Conservation (phyloP, 2,888 invertebrate species). For the Phragmatobia fuliginosa region DNA sequence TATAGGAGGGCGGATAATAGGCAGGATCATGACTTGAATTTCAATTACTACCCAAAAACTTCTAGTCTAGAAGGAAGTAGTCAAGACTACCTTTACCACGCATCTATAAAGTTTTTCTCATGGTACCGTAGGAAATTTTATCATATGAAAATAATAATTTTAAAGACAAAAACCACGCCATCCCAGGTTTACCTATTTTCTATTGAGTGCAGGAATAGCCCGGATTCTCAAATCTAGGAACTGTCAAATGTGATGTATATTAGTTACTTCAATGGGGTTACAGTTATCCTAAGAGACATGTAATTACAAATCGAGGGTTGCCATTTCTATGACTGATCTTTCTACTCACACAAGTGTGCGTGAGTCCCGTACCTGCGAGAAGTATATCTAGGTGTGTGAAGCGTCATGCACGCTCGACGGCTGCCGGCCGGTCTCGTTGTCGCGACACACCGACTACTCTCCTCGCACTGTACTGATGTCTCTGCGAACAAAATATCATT, state of each 20-base stretch:
- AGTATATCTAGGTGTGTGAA: conserved; percentile 90
- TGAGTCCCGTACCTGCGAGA: conserved; percentile 89
- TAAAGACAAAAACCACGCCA: no score
- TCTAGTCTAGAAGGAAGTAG: no score
- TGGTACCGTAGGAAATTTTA: not conserved
- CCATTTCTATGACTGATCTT: not conserved
- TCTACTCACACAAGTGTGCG: not conserved
- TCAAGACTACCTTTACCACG: not conserved
- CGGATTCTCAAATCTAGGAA: not conserved
- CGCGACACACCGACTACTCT: conserved; percentile 82
- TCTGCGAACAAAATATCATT: conserved; percentile 86
- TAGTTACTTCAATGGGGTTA: no score
- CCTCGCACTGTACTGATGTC: conserved; percentile 98
- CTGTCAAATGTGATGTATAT: no score
- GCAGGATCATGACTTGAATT: not conserved
- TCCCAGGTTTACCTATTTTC: no score
- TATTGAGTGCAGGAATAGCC: not conserved
- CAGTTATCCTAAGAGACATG: no score
- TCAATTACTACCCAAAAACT: not conserved
- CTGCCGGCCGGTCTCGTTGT: conserved; percentile 81
- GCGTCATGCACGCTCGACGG: conserved; percentile 95
- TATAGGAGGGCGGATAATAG: no score
- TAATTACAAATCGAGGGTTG: no score
- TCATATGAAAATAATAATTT: no score
- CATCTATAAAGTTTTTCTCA: not conserved